These are phyloP conservation scores for Diplazon laetatorius DNA, from an alignment of 2,888 invertebrate species.

Conservation along the genomic window DNA sequence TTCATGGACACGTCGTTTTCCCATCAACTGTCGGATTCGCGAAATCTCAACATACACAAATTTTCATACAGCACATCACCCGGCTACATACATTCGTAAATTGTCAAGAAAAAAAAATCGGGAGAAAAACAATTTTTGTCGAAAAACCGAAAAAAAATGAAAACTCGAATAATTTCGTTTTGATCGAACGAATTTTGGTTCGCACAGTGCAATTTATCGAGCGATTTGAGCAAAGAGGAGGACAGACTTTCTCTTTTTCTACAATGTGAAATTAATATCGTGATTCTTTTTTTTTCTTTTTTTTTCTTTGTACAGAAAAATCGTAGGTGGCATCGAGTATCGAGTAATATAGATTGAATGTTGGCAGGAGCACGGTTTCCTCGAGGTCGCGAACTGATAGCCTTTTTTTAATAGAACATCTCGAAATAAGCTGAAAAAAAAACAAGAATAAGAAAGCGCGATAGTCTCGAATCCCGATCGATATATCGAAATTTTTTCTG, in stretches of 20 bases:
- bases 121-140: conserved; percentile 1
- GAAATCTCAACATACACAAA: conserved; percentile 60
- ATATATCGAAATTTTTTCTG: no score
- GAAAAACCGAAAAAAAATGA: background rate
- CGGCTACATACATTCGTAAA: conserved; percentile 66
- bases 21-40: conserved; percentile 57
- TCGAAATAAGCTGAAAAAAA: no score
- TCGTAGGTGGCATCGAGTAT: conserved; percentile 14
- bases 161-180: background rate
- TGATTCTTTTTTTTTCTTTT: background rate
- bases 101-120: no score
- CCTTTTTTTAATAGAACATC: no score
- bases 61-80: conserved; percentile 69
- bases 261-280: background rate
- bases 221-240: conserved; percentile 27
- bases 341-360: conserved; percentile 14
- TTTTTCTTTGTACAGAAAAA: conserved; percentile 8
- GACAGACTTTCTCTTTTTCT: conserved; percentile 5
- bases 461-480: no score
- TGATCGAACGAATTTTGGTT: conserved; percentile 14
- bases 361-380: no score
- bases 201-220: conserved; percentile 50
- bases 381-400: no score
- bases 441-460: no score
- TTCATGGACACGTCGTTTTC: conserved; percentile 68